Evolutionary conservation across 2,888 invertebrate species (phyloP).

Genomic region (Perithous albicinctus): DNA sequence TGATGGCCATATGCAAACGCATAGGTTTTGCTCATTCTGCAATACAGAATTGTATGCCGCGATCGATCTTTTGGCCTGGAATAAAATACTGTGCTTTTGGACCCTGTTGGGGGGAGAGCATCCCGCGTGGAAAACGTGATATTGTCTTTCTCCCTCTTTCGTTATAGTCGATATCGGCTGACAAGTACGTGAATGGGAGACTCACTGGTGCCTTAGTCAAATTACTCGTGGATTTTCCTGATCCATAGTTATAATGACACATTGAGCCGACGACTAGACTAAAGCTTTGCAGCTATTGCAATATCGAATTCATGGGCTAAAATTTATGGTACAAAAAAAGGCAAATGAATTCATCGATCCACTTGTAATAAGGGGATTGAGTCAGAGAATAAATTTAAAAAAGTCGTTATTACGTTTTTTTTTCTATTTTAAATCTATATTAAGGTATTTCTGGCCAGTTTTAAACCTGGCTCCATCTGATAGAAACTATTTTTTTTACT

Average conservation of each 20-base stretch:
- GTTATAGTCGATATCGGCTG: constrained; percentile 8
- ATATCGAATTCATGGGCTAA: too few species aligned
- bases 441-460: too few species aligned
- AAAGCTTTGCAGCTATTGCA: constrained; percentile 63
- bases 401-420: too few species aligned
- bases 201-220: constrained; percentile 74
- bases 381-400: too few species aligned
- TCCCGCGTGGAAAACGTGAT: constrained; percentile 58
- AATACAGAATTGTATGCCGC: constrained; percentile 25
- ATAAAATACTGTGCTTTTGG: constrained; percentile 58
- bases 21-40: constrained; percentile 57
- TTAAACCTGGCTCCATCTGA: too few species aligned
- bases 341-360: not conserved
- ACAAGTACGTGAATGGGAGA: constrained; percentile 43
- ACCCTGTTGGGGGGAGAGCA: constrained; percentile 24
- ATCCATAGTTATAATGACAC: constrained; percentile 72
- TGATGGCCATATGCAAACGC: constrained; percentile 80
- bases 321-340: constrained; percentile 53
- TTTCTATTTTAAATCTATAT: too few species aligned
- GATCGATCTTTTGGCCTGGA: constrained; percentile 61
- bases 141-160: constrained; percentile 34
- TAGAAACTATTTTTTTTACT: too few species aligned
- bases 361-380: constrained; percentile 51
- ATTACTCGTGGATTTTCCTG: constrained; percentile 71
- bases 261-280: constrained; percentile 68